Percentiles rank a stretch among this genome's conserved stretches.
phyloP scores from a whole-genome alignment of 2,888 invertebrate genomes.

The Petrolisthes manimaculis region DNA sequence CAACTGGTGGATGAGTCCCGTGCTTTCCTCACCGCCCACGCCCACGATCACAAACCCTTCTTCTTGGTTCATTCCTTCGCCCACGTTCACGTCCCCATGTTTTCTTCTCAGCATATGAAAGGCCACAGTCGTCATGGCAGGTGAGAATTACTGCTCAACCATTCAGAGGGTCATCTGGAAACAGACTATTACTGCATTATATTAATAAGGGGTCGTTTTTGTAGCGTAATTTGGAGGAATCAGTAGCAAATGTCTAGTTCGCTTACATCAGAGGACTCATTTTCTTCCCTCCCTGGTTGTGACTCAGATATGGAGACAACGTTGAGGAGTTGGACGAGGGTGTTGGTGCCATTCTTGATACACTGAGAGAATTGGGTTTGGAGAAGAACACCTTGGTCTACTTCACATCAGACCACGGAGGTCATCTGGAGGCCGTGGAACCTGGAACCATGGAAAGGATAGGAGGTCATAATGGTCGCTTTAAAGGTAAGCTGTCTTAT shows the following conservation, averaged over 20 bases:
- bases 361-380: slow-evolving; percentile 67
- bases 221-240: no score
- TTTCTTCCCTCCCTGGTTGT: background rate
- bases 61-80: slow-evolving; percentile 68
- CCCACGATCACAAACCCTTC: slow-evolving; percentile 54
- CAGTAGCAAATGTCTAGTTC: no score
- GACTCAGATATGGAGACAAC: slow-evolving; percentile 67
- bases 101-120: slow-evolving; percentile 74
- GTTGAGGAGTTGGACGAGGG: slow-evolving; percentile 74
- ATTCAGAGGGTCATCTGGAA: background rate
- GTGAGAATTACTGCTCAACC: slow-evolving; percentile 65
- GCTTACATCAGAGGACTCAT: no score
- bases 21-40: slow-evolving; percentile 27
- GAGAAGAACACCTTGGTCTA: slow-evolving; percentile 71
- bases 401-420: slow-evolving; percentile 72
- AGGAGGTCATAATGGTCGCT: slow-evolving; percentile 66
- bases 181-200: background rate
- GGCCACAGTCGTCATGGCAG: slow-evolving; percentile 70
- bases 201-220: background rate
- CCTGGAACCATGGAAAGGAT: slow-evolving; percentile 53
- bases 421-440: slow-evolving; percentile 62
- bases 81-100: slow-evolving; percentile 80
- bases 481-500: slow-evolving; percentile 58
- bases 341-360: slow-evolving; percentile 71
- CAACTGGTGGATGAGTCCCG: slow-evolving; percentile 68